Percentiles rank a stretch among this genome's conserved stretches.
Conservation (phyloP, 2,113 vertebrate genomes). For the Neomonachus schauinslandi region DNA sequence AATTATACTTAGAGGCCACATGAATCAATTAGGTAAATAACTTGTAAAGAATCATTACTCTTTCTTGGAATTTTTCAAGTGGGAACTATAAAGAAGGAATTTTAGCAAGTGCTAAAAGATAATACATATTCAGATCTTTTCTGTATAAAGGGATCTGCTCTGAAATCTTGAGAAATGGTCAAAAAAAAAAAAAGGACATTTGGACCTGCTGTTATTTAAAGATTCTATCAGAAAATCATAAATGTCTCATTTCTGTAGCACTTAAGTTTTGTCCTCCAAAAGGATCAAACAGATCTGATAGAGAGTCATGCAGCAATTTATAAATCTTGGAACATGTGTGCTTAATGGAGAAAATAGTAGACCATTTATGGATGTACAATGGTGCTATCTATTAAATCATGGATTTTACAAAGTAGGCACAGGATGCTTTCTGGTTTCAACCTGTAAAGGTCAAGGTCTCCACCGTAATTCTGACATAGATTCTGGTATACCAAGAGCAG, state of each 20-base stretch:
- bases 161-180: constrained; percentile 43
- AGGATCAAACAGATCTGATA: constrained; percentile 72
- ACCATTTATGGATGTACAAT: constrained; percentile 16
- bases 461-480: neutral
- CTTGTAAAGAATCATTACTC: neutral
- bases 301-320: constrained; percentile 31
- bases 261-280: constrained; percentile 58
- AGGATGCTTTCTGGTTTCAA: constrained; percentile 51
- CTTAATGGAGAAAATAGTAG: constrained; percentile 59
- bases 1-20: neutral
- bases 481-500: neutral
- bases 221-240: constrained; percentile 65
- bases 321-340: constrained; percentile 46
- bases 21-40: constrained; percentile 9
- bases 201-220: constrained; percentile 38
- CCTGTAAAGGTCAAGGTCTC: constrained; percentile 3
- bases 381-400: constrained; percentile 60
- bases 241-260: constrained; percentile 60
- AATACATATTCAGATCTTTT: constrained; percentile 20
- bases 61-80: constrained; percentile 40
- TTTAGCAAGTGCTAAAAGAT: constrained; percentile 47
- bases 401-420: constrained; percentile 41
- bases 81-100: neutral
- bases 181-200: neutral
- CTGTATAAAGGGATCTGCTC: neutral